Percentiles rank a stretch among this genome's conserved stretches.
Evolutionary conservation across 2,113 vertebrate genomes (phyloP).

Genomic region (Hyperoodon ampullatus): DNA sequence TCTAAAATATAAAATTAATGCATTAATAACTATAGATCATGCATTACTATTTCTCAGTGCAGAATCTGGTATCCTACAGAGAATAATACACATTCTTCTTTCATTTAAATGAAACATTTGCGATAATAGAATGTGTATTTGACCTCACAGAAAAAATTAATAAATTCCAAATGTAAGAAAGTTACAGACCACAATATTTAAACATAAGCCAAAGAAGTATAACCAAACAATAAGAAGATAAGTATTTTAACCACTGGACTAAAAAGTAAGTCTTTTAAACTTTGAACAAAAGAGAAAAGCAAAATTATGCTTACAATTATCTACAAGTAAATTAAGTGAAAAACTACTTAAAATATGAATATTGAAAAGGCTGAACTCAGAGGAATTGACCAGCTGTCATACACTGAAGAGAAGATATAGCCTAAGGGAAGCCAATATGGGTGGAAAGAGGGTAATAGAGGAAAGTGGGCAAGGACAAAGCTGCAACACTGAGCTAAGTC

Average conservation of each 20-base stretch:
- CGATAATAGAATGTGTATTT: neutral
- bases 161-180: neutral
- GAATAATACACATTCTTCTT: neutral
- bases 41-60: neutral
- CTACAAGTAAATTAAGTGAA: neutral
- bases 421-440: accelerated
- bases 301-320: neutral
- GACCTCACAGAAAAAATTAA: neutral
- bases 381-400: neutral
- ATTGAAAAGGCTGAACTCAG: neutral
- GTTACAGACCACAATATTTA: neutral
- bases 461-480: accelerated
- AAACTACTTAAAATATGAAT: neutral
- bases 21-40: neutral
- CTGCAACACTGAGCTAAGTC: accelerated
- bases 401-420: neutral
- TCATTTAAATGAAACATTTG: neutral
- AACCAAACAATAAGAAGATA: neutral
- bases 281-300: neutral
- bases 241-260: constrained; percentile 5
- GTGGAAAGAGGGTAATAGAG: accelerated
- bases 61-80: neutral
- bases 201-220: neutral
- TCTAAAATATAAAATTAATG: neutral
- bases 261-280: neutral